Evolutionary conservation across 1,140 invertebrate genomes (phyloP).

Genomic region (Eriosoma lanigerum): DNA sequence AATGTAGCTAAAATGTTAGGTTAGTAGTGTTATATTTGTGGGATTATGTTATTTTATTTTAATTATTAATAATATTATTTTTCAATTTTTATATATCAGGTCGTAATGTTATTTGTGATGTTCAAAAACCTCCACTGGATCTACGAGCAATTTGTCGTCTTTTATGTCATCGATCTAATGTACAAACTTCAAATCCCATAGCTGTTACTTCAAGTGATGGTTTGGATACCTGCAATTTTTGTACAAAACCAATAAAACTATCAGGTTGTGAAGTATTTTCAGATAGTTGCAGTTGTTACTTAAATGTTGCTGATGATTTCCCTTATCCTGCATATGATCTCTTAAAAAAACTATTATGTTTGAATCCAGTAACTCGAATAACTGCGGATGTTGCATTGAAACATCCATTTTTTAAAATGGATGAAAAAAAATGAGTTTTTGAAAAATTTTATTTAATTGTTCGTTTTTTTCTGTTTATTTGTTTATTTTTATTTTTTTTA

Average conservation of each 20-base stretch:
- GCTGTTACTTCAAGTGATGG: conserved; percentile 40
- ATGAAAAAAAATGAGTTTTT: conserved; percentile 23
- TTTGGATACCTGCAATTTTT: conserved; percentile 28
- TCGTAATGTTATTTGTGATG: conserved; percentile 46
- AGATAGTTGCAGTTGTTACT: conserved; percentile 47
- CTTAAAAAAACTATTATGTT: conserved; percentile 71
- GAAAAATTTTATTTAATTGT: not conserved
- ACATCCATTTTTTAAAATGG: conserved; percentile 69
- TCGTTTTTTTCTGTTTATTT: not conserved
- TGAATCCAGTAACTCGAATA: conserved; percentile 73
- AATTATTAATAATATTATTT: conserved; percentile 1
- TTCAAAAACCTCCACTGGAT: conserved; percentile 41
- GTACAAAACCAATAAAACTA: conserved; percentile 33
- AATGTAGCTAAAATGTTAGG: conserved; percentile 71
- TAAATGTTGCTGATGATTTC: conserved; percentile 58
- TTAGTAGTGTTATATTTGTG: conserved; percentile 56
- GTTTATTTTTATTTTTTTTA: not conserved
- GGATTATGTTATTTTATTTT: not conserved
- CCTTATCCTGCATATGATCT: conserved; percentile 75
- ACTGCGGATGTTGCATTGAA: conserved; percentile 72
- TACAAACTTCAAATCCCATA: conserved; percentile 5
- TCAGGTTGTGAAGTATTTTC: conserved; percentile 47
- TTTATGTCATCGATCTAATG: conserved; percentile 36
- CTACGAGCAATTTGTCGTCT: conserved; percentile 43
- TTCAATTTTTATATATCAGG: conserved; percentile 1